A percentile compares a stretch with the other conserved stretches of the same genome.
phyloP scores from a whole-genome alignment of 2,113 vertebrate species.

The Girardinichthys multiradiatus region DNA sequence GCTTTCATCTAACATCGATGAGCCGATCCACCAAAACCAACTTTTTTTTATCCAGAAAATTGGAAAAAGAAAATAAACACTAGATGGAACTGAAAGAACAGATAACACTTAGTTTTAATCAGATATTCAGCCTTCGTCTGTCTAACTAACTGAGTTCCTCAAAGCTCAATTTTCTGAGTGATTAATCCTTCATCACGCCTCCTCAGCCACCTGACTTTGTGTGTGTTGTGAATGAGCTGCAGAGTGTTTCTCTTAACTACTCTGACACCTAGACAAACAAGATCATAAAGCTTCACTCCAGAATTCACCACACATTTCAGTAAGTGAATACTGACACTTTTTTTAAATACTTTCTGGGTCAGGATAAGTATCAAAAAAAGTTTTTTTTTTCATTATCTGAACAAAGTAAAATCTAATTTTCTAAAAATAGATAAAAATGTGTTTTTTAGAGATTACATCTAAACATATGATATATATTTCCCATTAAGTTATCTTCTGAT shows the following conservation, averaged over 20 bases:
- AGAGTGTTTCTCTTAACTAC: not conserved
- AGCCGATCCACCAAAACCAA: not conserved
- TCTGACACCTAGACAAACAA: not conserved
- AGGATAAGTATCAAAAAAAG: too few species aligned
- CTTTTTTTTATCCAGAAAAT: too few species aligned
- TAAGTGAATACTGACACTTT: too few species aligned
- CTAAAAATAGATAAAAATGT: too few species aligned
- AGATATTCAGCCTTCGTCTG: not conserved
- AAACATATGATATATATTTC: too few species aligned
- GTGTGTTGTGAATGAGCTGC: constrained; percentile 8
- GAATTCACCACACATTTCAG: not conserved
- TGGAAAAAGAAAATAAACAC: not conserved
- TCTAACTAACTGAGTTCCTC: constrained; percentile 19
- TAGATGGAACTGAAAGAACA: not conserved
- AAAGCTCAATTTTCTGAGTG: constrained; percentile 29
- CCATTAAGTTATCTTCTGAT: too few species aligned
- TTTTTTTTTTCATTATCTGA: too few species aligned
- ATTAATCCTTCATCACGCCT: constrained; percentile 29
- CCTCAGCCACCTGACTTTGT: constrained; percentile 13
- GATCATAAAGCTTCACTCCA: not conserved
- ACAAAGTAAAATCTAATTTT: too few species aligned
- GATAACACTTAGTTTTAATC: constrained; percentile 11
- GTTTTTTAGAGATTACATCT: too few species aligned
- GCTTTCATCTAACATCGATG: not conserved
- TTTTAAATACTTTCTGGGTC: too few species aligned